A percentile compares a stretch with the other conserved stretches of the same genome.
Conservation (phyloP, 1,140 invertebrate genomes). For the Drosophila dunni region DNA sequence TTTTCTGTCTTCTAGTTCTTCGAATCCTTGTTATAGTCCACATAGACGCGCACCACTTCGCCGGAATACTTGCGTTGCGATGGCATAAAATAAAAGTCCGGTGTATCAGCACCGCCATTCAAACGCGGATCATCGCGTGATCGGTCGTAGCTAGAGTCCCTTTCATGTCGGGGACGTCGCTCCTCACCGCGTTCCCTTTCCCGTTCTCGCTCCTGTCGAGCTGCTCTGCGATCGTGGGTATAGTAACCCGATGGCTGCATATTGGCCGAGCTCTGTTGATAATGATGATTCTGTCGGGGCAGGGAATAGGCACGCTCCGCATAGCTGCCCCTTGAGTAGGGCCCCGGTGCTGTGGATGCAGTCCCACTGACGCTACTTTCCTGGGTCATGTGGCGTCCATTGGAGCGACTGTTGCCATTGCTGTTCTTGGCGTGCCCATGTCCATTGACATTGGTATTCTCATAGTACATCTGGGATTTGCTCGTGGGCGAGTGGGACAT, state of each 20-base stretch:
- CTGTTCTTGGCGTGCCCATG: conserved; percentile 63
- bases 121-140: conserved; percentile 77
- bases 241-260: conserved; percentile 85
- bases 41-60: conserved; percentile 95
- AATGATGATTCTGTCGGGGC: conserved; percentile 78
- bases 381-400: conserved; percentile 72
- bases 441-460: conserved; percentile 65
- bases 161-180: conserved; percentile 64
- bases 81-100: conserved; percentile 98
- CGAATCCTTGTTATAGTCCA: conserved; percentile 90
- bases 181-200: conserved; percentile 56
- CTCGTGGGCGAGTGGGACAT: conserved; percentile 84
- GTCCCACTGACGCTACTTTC: conserved; percentile 63
- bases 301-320: conserved; percentile 80
- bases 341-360: conserved; percentile 28
- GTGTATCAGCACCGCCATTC: conserved; percentile 86
- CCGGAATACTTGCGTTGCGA: conserved; percentile 96
- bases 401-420: conserved; percentile 54
- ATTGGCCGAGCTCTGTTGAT: conserved; percentile 70
- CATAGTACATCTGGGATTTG: conserved; percentile 82
- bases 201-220: conserved; percentile 52
- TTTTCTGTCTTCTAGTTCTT: conserved; percentile 86
- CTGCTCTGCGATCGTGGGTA: conserved; percentile 76
- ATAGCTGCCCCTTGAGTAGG: conserved; percentile 82
- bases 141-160: conserved; percentile 64